Percentiles rank a stretch among this genome's conserved stretches.
phyloP scores from a whole-genome alignment of 2,888 invertebrate species.

The Neelides folsomi region DNA sequence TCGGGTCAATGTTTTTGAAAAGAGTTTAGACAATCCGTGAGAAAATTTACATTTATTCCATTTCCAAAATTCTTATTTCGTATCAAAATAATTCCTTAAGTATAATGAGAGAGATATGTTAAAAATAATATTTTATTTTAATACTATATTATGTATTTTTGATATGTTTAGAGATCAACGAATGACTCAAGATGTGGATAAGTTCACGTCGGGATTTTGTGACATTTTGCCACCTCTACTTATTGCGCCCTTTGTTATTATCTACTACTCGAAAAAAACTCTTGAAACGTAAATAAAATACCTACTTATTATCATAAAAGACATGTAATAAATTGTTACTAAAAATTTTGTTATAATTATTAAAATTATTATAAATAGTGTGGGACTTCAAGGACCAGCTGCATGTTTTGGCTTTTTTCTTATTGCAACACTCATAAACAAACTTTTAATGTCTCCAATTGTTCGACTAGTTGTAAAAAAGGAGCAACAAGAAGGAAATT shows the following conservation, averaged over 20 bases:
- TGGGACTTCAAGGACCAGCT: slow-evolving; percentile 45
- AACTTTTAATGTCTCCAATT: slow-evolving; percentile 44
- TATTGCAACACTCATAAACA: slow-evolving; percentile 43
- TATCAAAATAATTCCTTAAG: no score
- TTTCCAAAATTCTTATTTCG: no score
- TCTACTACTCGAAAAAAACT: slow-evolving; percentile 44
- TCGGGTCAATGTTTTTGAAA: slow-evolving; percentile 27
- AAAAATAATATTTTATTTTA: no score
- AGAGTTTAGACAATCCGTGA: slow-evolving; percentile 30
- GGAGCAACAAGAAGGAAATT: slow-evolving; percentile 46
- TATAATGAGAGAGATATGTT: no score
- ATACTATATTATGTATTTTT: no score
- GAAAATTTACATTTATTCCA: background rate
- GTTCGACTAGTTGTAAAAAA: slow-evolving; percentile 42
- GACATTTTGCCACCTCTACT: slow-evolving; percentile 34
- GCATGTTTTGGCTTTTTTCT: slow-evolving; percentile 43
- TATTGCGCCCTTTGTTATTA: slow-evolving; percentile 42
- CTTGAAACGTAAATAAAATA: slow-evolving; percentile 38
- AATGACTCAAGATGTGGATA: slow-evolving; percentile 32
- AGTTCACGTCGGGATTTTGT: slow-evolving; percentile 25
- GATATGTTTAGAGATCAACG: slow-evolving; percentile 30
- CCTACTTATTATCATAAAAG: no score
- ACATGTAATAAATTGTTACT: no score
- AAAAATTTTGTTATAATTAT: background rate
- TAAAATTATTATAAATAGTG: slow-evolving; percentile 34